Evolutionary conservation across 1,140 invertebrate genomes (phyloP).

Genomic region (Atopsyche davidsoni): DNA sequence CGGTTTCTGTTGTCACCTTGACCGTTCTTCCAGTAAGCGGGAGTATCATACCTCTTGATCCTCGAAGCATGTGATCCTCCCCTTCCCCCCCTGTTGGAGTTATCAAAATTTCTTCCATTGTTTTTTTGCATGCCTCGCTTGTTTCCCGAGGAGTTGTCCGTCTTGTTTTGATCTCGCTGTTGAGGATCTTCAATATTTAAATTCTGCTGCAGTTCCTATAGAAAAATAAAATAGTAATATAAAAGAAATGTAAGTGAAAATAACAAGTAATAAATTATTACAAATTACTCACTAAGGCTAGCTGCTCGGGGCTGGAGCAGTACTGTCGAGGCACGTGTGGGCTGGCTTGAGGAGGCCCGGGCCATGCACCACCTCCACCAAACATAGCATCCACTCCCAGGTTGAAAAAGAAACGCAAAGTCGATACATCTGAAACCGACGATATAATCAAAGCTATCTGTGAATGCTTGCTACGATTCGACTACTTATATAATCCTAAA

Average conservation of each 20-base stretch:
- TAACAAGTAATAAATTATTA: neutral
- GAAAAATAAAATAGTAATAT: neutral
- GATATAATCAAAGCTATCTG: constrained; percentile 16
- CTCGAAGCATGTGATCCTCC: constrained; percentile 6
- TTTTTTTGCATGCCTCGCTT: neutral
- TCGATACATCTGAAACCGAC: constrained; percentile 49
- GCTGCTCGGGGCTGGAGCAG: constrained; percentile 12
- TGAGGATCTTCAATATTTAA: constrained; percentile 19
- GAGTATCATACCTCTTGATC: neutral
- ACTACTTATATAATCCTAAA: no score
- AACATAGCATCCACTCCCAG: constrained; percentile 55
- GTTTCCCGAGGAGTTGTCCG: no score
- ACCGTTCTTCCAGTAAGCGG: constrained; percentile 5
- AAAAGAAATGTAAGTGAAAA: constrained; percentile 1
- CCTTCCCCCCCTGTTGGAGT: constrained; percentile 4
- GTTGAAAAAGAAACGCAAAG: constrained; percentile 61
- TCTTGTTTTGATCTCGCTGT: constrained; percentile 11
- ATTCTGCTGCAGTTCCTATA: constrained; percentile 25
- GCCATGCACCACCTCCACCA: constrained; percentile 34
- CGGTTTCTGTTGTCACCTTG: constrained; percentile 11
- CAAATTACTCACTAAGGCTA: constrained; percentile 18
- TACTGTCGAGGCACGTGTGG: constrained; percentile 6
- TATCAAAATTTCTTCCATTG: constrained; percentile 4
- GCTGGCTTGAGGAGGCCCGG: constrained; percentile 8
- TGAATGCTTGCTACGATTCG: no score